A percentile compares a stretch with the other conserved stretches of the same genome.
Evolutionary conservation across 1,140 invertebrate genomes (phyloP).

Genomic region (Lutraria rhynchaena): DNA sequence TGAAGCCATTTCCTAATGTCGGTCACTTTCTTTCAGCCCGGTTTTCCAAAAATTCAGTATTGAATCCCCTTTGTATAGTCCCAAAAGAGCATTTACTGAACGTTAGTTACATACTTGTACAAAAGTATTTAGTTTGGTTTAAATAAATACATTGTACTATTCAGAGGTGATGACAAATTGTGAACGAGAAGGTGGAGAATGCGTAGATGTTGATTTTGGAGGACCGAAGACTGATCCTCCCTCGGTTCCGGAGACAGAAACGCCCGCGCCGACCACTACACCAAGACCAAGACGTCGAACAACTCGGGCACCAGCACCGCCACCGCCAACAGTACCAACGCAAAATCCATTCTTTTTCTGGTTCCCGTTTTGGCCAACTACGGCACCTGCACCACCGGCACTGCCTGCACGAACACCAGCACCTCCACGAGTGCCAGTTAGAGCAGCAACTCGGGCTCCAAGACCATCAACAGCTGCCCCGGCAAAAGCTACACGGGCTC

Average conservation of each 20-base stretch:
- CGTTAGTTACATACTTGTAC: too few species aligned
- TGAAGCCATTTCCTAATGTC: too few species aligned
- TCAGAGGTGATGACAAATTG: slow-evolving; percentile 47
- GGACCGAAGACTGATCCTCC: slow-evolving; percentile 11
- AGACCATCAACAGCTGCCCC: slow-evolving; percentile 13
- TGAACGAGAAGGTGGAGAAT: slow-evolving; percentile 45
- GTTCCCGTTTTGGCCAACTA: background rate
- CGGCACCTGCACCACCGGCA: background rate
- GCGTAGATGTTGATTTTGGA: slow-evolving; percentile 37
- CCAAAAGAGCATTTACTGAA: too few species aligned
- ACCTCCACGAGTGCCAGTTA: background rate
- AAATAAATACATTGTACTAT: background rate
- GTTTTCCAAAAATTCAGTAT: too few species aligned
- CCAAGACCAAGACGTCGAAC: background rate
- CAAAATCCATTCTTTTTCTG: slow-evolving; percentile 5
- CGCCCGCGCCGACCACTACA: background rate
- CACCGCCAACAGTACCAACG: background rate
- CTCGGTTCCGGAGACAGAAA: background rate
- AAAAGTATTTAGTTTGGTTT: too few species aligned
- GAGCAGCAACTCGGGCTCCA: background rate
- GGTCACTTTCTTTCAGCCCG: too few species aligned
- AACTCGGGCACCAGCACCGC: background rate
- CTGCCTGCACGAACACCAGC: background rate
- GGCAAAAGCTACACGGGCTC: slow-evolving; percentile 8
- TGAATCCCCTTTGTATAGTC: too few species aligned